Evolutionary conservation across 2,113 vertebrate species (phyloP).

Genomic region (Clarias batrachus): DNA sequence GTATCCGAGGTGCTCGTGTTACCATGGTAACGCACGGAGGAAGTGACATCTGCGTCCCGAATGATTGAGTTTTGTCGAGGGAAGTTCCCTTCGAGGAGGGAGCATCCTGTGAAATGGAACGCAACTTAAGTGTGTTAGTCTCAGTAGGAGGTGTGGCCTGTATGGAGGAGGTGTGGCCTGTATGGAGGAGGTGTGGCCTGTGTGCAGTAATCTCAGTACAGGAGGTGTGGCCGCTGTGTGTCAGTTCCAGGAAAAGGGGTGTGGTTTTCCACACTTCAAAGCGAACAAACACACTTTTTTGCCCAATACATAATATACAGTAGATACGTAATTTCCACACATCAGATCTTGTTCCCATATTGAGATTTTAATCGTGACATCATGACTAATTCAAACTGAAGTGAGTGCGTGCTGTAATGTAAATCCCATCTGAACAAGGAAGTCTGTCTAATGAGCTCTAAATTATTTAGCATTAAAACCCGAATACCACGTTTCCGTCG

Average conservation of each 20-base stretch:
- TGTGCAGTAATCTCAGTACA: too few species aligned
- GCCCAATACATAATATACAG: not conserved
- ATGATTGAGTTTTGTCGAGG: too few species aligned
- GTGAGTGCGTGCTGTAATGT: not conserved
- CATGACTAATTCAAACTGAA: not conserved
- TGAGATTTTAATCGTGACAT: not conserved
- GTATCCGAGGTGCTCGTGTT: too few species aligned
- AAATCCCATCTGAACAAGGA: not conserved
- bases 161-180: not conserved
- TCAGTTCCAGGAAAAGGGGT: not conserved
- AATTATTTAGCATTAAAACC: not conserved
- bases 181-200: not conserved
- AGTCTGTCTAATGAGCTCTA: not conserved
- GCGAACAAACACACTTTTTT: not conserved
- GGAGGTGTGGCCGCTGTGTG: not conserved
- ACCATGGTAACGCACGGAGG: too few species aligned
- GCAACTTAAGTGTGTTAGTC: not conserved
- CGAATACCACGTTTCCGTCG: too few species aligned
- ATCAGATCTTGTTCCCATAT: not conserved
- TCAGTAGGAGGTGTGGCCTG: not conserved
- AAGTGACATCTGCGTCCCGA: too few species aligned
- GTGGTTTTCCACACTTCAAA: not conserved
- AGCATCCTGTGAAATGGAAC: too few species aligned
- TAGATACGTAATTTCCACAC: not conserved
- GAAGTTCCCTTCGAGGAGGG: too few species aligned